Conservation (phyloP, 1,140 invertebrate species). For the Calephelis virginiensis region DNA sequence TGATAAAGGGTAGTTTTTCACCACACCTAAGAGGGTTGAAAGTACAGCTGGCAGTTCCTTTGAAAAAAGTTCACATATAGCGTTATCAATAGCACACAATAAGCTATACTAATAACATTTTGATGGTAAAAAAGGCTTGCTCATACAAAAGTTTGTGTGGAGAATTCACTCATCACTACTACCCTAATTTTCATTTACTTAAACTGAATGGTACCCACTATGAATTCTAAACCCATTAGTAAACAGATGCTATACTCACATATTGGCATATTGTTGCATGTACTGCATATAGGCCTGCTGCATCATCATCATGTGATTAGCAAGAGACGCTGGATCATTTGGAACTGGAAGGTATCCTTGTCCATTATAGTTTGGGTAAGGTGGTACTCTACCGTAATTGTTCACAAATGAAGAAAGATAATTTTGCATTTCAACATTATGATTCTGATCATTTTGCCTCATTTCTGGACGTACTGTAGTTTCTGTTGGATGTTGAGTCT, state of each 20-base stretch:
- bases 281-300: slow-evolving; percentile 93
- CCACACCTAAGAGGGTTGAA: no score
- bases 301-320: slow-evolving; percentile 82
- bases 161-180: no score
- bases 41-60: no score
- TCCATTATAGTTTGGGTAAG: slow-evolving; percentile 61
- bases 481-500: slow-evolving; percentile 28
- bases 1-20: no score
- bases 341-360: slow-evolving; percentile 55
- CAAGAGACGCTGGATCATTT: slow-evolving; percentile 64
- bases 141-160: no score
- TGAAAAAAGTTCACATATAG: no score
- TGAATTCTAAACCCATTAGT: no score
- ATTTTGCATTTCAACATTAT: slow-evolving; percentile 70
- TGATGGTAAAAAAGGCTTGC: no score
- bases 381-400: slow-evolving; percentile 65
- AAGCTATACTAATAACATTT: no score
- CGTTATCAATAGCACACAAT: no score
- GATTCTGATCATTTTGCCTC: slow-evolving; percentile 69
- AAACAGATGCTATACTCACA: slow-evolving; percentile 69
- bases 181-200: no score
- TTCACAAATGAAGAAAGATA: slow-evolving; percentile 61
- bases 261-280: slow-evolving; percentile 90
- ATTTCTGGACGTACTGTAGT: slow-evolving; percentile 48
- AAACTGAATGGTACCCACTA: no score